Evolutionary conservation across 2,797 vertebrate genomes (phyloP), one percentile per base, ranked within the genome.

Genomic region (Halcyon leucocephala): DNA sequence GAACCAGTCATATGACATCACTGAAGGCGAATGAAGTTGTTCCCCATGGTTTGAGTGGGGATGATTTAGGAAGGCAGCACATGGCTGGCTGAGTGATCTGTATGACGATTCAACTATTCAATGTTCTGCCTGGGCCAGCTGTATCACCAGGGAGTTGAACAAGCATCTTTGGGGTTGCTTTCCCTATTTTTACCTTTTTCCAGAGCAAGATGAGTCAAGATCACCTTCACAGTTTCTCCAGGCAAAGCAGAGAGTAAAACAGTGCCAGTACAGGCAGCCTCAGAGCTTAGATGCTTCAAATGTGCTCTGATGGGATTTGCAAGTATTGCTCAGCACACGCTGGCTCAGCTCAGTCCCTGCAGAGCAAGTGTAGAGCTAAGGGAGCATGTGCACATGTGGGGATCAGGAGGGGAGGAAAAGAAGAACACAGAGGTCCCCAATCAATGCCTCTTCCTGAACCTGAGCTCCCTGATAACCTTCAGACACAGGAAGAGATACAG

Each of bases 141-240:
- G 2, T 13, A 10, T 9, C 26, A 66, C n/a, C 39, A 82, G 37
- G 9, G 83, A 74, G 42, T 6, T 44, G 58, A 92, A 28, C 17
- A 77, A 85, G 41, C 54, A 73, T 37, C 62, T 79, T 22, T 70
- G 35, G 7, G n/a, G 15, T 46, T 66, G 46, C 24, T 76, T 60
- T 31, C 74, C 19, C 37, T 25, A 10, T 55, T 82, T 37, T 51
- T 62, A 10, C 49, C 31, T 74, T 79, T 81, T 61, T 84, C 71
- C 73, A 90, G 2, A 82, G 67, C 65, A 90, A 81, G 39, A 72
- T n/a, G 72, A 91, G 81, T 77, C 78, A 86, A 82, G 49, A 89
- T 62, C 66, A 88, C 31, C 61, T 90, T 89, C 72, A 78, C 61
- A 96, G 80, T 85, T 97, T 72, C 73, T 51, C 84, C 33, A 89